Conservation (phyloP, 2,888 invertebrate species). For the Dinocampus coccinellae region DNA sequence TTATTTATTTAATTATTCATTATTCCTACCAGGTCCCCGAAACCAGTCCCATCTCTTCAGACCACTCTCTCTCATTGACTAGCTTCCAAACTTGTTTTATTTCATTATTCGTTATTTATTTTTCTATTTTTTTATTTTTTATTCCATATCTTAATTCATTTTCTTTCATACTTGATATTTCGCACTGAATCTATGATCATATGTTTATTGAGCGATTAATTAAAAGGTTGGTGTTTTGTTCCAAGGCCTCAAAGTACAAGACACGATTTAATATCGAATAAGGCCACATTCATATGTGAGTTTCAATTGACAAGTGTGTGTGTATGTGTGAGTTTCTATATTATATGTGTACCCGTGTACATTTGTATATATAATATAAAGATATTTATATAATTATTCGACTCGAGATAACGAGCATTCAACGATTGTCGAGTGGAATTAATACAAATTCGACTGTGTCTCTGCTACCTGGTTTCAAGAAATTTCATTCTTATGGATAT, state of each 20-base stretch:
- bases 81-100: conserved; percentile 59
- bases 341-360: background rate
- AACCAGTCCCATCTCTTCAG: conserved; percentile 42
- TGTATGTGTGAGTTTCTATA: background rate
- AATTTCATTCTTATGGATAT: background rate
- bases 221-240: background rate
- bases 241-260: conserved; percentile 28
- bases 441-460: conserved; percentile 20
- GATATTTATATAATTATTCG: background rate
- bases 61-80: conserved; percentile 56
- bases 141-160: background rate
- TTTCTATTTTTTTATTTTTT: background rate
- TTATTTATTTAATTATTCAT: conserved; percentile 38
- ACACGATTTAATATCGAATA: conserved; percentile 22
- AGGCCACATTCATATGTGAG: conserved; percentile 24
- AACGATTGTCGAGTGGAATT: conserved; percentile 19
- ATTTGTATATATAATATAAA: background rate
- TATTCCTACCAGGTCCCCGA: conserved; percentile 35
- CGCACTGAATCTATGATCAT: conserved; percentile 2
- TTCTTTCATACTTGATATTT: background rate
- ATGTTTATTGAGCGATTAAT: conserved; percentile 20
- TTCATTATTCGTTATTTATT: conserved; percentile 2
- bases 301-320: conserved; percentile 5
- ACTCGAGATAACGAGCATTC: conserved; percentile 9
- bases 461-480: background rate